phyloP scores from a whole-genome alignment of 2,797 vertebrate genomes.

The Hapalemur alaotrensis region DNA sequence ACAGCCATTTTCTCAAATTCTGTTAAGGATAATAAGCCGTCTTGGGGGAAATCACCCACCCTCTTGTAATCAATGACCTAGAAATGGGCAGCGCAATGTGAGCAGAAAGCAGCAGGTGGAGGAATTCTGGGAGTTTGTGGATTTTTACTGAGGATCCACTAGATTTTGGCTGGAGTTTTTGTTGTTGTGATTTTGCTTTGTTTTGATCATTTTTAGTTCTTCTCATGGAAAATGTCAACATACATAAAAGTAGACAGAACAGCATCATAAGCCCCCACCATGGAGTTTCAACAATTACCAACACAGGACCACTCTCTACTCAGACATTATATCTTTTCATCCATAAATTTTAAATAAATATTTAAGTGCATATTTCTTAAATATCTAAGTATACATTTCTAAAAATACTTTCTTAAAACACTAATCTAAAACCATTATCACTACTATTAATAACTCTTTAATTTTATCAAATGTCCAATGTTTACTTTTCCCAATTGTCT shows the following conservation, averaged over 20 bases:
- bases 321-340: not conserved
- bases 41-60: not conserved
- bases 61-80: not conserved
- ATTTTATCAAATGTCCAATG: not conserved
- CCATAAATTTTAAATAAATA: not conserved
- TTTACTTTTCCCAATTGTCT: not conserved
- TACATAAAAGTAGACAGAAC: not conserved
- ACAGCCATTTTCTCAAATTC: constrained; percentile 66
- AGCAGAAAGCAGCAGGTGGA: not conserved
- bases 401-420: not conserved
- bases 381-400: not conserved
- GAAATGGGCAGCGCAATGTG: not conserved
- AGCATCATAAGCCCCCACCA: not conserved
- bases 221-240: not conserved
- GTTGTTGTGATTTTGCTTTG: not conserved
- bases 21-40: constrained; percentile 57
- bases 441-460: not conserved
- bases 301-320: not conserved
- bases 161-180: not conserved
- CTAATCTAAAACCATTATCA: not conserved
- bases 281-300: not conserved
- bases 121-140: not conserved
- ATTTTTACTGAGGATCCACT: not conserved
- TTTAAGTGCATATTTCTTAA: not conserved
- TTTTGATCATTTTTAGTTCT: not conserved